Conservation (phyloP, 2,888 invertebrate species). For the Cinara cedri region DNA sequence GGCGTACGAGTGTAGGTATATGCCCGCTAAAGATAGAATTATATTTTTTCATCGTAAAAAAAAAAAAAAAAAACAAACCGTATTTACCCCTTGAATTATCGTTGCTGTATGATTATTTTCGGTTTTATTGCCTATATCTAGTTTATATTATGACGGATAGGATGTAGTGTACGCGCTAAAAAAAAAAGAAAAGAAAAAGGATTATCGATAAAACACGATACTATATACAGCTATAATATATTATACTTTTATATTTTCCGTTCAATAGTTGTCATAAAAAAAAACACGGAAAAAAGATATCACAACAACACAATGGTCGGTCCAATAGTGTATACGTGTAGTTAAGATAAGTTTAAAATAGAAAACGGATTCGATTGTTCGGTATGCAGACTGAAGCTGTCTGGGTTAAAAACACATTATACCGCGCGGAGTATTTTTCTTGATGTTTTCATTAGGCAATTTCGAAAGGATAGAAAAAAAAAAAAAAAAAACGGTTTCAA, state of each 20-base stretch:
- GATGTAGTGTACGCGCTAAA: no score
- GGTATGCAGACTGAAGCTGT: slow-evolving; percentile 24
- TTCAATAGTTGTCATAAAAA: not conserved
- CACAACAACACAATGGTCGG: slow-evolving; percentile 14
- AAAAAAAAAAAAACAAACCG: no score
- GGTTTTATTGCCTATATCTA: no score
- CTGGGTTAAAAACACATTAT: slow-evolving; percentile 13
- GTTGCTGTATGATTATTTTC: no score
- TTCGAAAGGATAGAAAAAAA: not conserved
- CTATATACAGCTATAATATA: no score
- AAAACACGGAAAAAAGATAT: slow-evolving; percentile 1
- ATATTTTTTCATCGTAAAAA: no score
- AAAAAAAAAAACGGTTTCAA: not conserved
- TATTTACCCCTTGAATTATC: no score
- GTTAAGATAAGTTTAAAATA: not conserved
- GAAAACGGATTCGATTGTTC: not conserved
- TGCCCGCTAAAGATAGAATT: no score
- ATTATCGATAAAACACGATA: no score
- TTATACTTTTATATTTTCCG: not conserved
- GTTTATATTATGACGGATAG: no score
- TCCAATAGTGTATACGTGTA: not conserved
- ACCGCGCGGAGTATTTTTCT: not conserved
- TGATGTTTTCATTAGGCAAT: slow-evolving; percentile 43
- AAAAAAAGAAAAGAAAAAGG: no score
- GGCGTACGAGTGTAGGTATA: no score